Evolutionary conservation across 2,888 invertebrate genomes (phyloP).

Genomic region (Catocala nupta): DNA sequence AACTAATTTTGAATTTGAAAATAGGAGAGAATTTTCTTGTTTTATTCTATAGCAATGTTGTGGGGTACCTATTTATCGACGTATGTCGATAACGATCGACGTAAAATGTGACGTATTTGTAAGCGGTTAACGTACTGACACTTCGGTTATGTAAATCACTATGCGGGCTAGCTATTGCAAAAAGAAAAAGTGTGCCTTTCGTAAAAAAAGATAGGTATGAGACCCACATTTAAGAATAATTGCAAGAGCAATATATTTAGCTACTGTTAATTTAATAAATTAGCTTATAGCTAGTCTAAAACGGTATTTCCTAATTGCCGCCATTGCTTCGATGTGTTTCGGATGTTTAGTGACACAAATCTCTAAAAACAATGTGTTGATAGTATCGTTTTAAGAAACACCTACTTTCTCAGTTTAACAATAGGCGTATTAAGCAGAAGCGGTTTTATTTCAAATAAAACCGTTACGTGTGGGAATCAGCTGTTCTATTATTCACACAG

Average conservation of each 20-base stretch:
- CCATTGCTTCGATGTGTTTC: too few relatives aligned
- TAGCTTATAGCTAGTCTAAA: too few relatives aligned
- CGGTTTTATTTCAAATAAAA: slow-evolving; percentile 58
- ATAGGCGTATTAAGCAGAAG: slow-evolving; percentile 8
- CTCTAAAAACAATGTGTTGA: too few relatives aligned
- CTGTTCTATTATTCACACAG: slow-evolving; percentile 72
- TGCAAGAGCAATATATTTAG: background rate
- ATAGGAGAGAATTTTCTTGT: background rate
- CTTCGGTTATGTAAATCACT: slow-evolving; percentile 55
- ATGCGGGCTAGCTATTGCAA: slow-evolving; percentile 67
- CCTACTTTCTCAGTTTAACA: slow-evolving; percentile 13
- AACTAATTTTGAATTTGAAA: background rate
- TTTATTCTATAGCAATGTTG: slow-evolving; percentile 12
- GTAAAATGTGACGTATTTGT: slow-evolving; percentile 64
- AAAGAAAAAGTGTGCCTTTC: slow-evolving; percentile 54
- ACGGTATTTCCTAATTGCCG: too few relatives aligned
- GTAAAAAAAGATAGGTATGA: slow-evolving; percentile 34
- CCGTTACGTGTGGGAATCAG: slow-evolving; percentile 81
- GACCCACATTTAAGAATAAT: slow-evolving; percentile 41
- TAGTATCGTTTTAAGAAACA: background rate
- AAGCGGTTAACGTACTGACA: slow-evolving; percentile 64
- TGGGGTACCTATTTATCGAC: slow-evolving; percentile 41
- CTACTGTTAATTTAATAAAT: too few relatives aligned
- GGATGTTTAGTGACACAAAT: too few relatives aligned
- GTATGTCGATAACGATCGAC: slow-evolving; percentile 57